phyloP scores from a whole-genome alignment of 2,113 vertebrate genomes.

The Dromas ardeola region DNA sequence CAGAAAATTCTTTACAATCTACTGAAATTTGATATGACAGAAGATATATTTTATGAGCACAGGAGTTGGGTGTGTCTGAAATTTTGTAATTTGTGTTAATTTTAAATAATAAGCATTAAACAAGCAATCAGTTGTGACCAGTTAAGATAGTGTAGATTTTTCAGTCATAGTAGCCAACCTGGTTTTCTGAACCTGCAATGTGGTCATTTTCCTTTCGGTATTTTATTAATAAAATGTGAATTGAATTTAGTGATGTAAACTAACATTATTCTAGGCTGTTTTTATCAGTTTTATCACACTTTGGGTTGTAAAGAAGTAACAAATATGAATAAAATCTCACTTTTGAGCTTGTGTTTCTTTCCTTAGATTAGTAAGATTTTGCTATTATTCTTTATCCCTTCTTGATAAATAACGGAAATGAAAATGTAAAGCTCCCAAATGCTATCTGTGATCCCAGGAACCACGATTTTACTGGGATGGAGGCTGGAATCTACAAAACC shows the following conservation, averaged over 20 bases:
- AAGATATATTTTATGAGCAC: constrained; percentile 68
- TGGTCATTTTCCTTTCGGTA: constrained; percentile 67
- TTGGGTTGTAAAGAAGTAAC: constrained; percentile 71
- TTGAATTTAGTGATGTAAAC: constrained; percentile 70
- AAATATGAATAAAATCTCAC: constrained; percentile 76
- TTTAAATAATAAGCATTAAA: constrained; percentile 43
- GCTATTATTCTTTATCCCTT: background rate
- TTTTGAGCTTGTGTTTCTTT: constrained; percentile 62
- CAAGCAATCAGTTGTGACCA: constrained; percentile 39
- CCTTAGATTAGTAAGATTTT: background rate
- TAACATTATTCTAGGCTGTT: constrained; percentile 60
- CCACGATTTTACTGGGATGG: background rate
- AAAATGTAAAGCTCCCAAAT: background rate
- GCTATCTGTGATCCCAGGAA: background rate
- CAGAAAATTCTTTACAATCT: constrained; percentile 1
- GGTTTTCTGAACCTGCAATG: constrained; percentile 59
- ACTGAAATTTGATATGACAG: constrained; percentile 22
- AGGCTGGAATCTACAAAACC: background rate
- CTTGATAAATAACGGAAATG: background rate
- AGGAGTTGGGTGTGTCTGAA: constrained; percentile 35
- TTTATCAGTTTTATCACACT: constrained; percentile 77
- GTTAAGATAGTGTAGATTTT: constrained; percentile 41
- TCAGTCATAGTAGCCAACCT: constrained; percentile 52
- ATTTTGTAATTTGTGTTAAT: constrained; percentile 65
- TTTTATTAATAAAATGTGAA: constrained; percentile 71